Evolutionary conservation across 2,888 invertebrate genomes (phyloP), one percentile per base, ranked within the genome.

Genomic region (Lissonota sp.): DNA sequence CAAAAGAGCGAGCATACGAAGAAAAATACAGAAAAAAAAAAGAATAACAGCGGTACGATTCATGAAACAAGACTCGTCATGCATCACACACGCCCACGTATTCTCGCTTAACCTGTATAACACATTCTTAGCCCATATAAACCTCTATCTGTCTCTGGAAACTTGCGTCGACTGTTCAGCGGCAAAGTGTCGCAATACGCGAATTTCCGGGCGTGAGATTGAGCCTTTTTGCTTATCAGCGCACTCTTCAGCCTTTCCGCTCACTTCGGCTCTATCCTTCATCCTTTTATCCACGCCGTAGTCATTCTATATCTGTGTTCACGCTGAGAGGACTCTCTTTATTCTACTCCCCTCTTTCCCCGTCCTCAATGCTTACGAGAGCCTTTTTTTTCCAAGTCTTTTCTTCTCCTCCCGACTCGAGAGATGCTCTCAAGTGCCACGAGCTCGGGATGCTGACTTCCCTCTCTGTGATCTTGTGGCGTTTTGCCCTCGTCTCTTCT

Each of bases 41-140:
- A 72, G 88, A 88, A 40, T 58, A 49, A 12, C 7, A 40, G 51
- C 66, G 58, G 87, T 84, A 84, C 84, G 85, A 85, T 88, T 90
- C 85, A 86, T 86, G 87, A 88, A 86, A 85, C n/a, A 84, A 82
- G 83, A 80, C 80, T 85, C 83, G 85, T 74, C 85, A 87, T 88
- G 88, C 86, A 89, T 88, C 87, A 83, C 84, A 84, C 83, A 87
- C 89, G 85, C 90, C 89, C 89, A 90, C 87, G 83, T 81, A 85
- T 76, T 84, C 82, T 85, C 84, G 85, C 83, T n/a, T n/a, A n/a
- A 46, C 51, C 12, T 40, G 49, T 71, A 8, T 70, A 12, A 42
- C 6, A 10, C n/a, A 42, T 55, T 10, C 12, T 44, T 69, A 42
- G 5, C 7, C 58, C 14, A 63, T 76, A 7, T 63, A 12, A 40